Base-by-base conservation (phyloP, 23 tunicate species). In the Aplidium turbinatum region DNA sequence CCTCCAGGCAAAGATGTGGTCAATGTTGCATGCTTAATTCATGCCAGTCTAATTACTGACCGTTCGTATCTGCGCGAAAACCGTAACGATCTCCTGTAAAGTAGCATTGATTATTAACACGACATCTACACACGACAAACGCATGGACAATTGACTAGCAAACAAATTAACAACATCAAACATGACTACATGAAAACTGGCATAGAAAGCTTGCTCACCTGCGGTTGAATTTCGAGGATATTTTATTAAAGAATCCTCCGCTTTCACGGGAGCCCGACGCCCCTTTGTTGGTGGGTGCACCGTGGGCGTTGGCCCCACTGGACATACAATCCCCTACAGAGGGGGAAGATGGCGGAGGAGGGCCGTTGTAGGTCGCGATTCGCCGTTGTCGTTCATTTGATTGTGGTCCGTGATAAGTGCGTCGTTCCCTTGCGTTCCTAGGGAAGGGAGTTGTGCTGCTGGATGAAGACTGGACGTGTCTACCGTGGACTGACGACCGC, bases 401-500 rank as follows among this genome's bases (percentile, higher is more conserved):
- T 57, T 81, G 79, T 13, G 81, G 83, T 2, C 82, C 83, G 39
- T 91, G 97, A 55, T 91, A 91, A 29, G 97, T 91, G n/a, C 90
- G 83, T 4, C 97, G 68, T 68, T 84, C 97, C 38, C 78, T 72
- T 22, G 91, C 86, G 66, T 91, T 91, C 34, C 97, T 48, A 1
- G 97, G 91, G 48, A 91, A 91, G 20, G 86, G 78, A 33, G 80
- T 77, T 9, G 81, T 69, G 24, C 74, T 52, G 19, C 79, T 82
- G 13, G 75, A 31, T 1, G 82, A 33, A 19, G 76, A 25, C 20
- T 38, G 76, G 35, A 9, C 31, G 36, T 60, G 67, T 5, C 67
- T 35, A 30, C 7, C 67, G 19, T 38, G 48, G 50, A 36, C 38
- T 13, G 86, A 73, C 23, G 97, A 78, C 18, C 97, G 78, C 68